Evolutionary conservation across 2,888 invertebrate species (phyloP), one percentile per base, ranked within the genome.

Genomic region (Hypselothyrea guttata): DNA sequence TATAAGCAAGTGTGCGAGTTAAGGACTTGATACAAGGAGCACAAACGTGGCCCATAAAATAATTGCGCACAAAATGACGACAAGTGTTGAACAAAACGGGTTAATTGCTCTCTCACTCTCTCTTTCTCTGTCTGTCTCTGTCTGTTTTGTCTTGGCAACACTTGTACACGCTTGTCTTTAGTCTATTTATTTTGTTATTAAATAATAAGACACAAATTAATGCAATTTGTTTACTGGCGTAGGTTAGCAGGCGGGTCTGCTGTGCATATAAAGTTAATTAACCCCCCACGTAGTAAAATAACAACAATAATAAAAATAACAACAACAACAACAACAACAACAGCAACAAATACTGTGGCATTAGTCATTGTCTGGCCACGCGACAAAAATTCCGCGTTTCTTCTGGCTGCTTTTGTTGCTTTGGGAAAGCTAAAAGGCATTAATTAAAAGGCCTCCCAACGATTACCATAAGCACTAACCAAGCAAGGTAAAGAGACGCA

Each of bases 181-280:
- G 58, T 79, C 61, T 84, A 77, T 75, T 84, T 84, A 83, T 75
- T 81, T 83, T 62, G 77, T 76, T 79, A 81, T 78, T 78, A 81
- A 81, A 76, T 79, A 81, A 81, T 76, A 79, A 76, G 84, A 75
- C 81, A 70, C 84, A 75, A 83, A 84, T 79, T 83, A 83, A 63
- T 74, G 72, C 72, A 78, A 74, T 83, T 83, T 79, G 84, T 79
- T 79, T 81, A 55, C 65, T 48, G n/a, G n/a, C n/a, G n/a, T n/a
- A n/a, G n/a, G n/a, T n/a, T n/a, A n/a, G n/a, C n/a, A n/a, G n/a
- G n/a, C n/a, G n/a, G n/a, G n/a, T n/a, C n/a, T n/a, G n/a, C n/a
- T n/a, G n/a, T n/a, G n/a, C 49, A 44, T 53, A 63, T 27, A 40
- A 48, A 55, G 15, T 73, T 63, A 73, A 76, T 79, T 71, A 71